These are phyloP conservation scores for Pampusana beccarii DNA, from an alignment of 2,113 vertebrate genomes.

Conservation along the genomic window DNA sequence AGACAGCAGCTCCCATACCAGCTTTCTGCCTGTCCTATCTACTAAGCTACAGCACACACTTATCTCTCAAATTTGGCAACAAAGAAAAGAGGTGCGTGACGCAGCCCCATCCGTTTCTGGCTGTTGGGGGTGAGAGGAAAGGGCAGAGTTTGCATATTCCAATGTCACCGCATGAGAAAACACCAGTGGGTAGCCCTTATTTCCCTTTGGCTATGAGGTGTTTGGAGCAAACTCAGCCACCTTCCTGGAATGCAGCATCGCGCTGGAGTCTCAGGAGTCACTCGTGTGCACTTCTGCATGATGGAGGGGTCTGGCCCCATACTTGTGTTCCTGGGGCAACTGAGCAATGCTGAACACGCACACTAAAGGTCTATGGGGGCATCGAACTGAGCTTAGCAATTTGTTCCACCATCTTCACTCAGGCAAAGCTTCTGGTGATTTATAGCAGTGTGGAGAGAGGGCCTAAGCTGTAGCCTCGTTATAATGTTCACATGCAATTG, in stretches of 20 bases:
- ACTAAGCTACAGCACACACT: not conserved
- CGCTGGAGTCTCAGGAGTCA: not conserved
- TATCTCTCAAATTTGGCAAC: not conserved
- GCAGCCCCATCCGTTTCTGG: not conserved
- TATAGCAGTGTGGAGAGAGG: not conserved
- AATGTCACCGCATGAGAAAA: not conserved
- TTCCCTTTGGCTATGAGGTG: not conserved
- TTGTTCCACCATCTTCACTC: not conserved
- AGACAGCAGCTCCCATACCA: not conserved
- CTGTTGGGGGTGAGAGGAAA: not conserved
- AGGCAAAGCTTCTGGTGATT: not conserved
- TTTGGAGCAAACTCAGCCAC: not conserved
- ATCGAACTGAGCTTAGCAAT: not conserved
- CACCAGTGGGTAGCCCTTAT: not conserved
- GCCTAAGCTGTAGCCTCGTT: not conserved
- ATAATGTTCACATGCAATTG: not conserved
- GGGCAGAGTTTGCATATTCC: not conserved
- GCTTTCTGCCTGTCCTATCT: not conserved
- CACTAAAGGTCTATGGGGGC: not conserved
- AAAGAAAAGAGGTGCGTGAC: not conserved
- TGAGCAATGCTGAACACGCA: not conserved
- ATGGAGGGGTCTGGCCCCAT: not conserved
- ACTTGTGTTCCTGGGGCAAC: not conserved
- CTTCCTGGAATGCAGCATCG: not conserved
- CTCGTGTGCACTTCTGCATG: fast-evolving